These are phyloP conservation scores for Mobula hypostoma DNA, from an alignment of 2,113 vertebrate species.

Conservation along the genomic window DNA sequence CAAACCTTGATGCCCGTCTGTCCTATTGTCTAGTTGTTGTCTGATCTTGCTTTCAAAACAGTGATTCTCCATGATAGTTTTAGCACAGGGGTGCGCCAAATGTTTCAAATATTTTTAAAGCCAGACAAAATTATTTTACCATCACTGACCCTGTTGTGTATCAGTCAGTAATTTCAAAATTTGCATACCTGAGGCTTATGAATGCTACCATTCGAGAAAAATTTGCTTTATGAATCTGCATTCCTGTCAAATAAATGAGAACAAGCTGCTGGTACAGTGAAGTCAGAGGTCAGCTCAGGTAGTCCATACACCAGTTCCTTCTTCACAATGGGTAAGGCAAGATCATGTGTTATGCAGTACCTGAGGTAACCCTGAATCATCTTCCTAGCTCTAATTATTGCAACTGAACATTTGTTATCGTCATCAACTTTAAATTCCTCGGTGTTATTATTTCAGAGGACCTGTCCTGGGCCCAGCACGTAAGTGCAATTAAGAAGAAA, in stretches of 20 bases:
- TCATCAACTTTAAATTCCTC: too few species aligned
- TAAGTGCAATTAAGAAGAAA: too few species aligned
- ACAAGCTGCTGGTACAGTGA: not conserved
- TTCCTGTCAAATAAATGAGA: not conserved
- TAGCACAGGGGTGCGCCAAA: not conserved
- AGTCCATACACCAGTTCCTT: not conserved
- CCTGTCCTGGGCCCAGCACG: too few species aligned
- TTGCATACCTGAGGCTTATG: not conserved
- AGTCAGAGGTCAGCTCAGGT: not conserved
- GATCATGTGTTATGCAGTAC: not conserved
- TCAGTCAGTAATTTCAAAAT: not conserved
- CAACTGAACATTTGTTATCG: not conserved
- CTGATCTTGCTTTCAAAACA: not conserved
- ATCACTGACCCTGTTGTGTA: not conserved
- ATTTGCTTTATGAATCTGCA: not conserved
- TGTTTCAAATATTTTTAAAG: not conserved
- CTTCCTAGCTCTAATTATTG: not conserved
- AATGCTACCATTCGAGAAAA: not conserved
- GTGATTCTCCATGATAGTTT: not conserved
- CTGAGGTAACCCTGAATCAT: not conserved
- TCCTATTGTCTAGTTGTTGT: not conserved
- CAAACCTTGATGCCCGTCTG: not conserved
- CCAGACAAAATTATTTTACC: not conserved
- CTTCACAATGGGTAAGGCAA: not conserved
- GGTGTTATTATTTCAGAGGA: too few species aligned